Conservation (phyloP, 2,888 invertebrate species). For the Drosophila mulleri region DNA sequence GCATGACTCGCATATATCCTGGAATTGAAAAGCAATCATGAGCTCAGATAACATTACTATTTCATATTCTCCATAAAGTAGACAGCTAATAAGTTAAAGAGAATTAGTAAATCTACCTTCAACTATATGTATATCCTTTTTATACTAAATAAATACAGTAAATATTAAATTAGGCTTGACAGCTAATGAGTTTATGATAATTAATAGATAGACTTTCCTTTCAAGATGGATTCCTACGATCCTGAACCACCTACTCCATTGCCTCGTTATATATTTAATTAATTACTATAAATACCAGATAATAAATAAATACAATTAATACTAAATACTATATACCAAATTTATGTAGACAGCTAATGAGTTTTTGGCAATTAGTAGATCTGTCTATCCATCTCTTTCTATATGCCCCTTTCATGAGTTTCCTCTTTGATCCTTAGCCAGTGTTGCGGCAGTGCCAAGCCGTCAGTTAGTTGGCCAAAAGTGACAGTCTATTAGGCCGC, state of each 20-base stretch:
- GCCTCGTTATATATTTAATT: too few relatives aligned
- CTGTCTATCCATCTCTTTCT: not conserved
- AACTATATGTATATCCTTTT: too few relatives aligned
- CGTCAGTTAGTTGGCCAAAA: slow-evolving; percentile 7
- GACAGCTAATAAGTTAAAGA: too few relatives aligned
- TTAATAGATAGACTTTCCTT: too few relatives aligned
- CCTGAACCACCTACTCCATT: too few relatives aligned
- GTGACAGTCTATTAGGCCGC: slow-evolving; percentile 18
- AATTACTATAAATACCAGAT: too few relatives aligned
- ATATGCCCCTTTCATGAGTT: not conserved
- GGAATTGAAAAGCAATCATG: not conserved
- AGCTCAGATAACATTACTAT: not conserved
- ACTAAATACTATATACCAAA: too few relatives aligned
- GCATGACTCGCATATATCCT: not conserved
- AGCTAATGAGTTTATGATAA: not conserved
- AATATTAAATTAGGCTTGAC: not conserved
- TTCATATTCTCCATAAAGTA: too few relatives aligned
- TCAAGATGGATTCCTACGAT: too few relatives aligned
- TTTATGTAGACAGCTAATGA: not conserved
- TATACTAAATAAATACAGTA: too few relatives aligned
- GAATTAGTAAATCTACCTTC: too few relatives aligned
- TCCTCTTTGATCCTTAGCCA: not conserved
- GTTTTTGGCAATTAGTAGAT: slow-evolving; percentile 1
- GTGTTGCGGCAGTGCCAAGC: slow-evolving; percentile 7
- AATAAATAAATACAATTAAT: too few relatives aligned